Base-by-base conservation (phyloP, 2,113 vertebrate genomes). In the Tachysurus vachellii region DNA sequence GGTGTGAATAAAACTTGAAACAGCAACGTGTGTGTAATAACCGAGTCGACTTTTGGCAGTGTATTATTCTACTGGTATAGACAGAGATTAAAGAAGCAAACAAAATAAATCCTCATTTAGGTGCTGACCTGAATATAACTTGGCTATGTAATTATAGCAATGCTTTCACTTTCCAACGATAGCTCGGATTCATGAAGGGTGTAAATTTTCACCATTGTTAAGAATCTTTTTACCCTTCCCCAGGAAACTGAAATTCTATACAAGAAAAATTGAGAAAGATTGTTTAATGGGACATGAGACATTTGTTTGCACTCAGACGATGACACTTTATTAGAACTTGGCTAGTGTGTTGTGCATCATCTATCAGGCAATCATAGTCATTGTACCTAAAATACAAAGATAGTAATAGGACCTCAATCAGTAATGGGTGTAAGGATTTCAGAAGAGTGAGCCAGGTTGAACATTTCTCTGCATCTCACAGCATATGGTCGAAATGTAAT, bases 401-500 rank as follows among this genome's bases (percentile, higher is more conserved):
- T 54, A 64, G 83, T 76, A 85, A 82, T 44, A 64, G 56, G 59
- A 84, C n/a, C 77, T 61, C 73, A 42, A 75, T 76, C 57, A 57
- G 84, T 76, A 64, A 64, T 82, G 66, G 77, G 70, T 53, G 75
- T 36, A 76, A 76, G 56, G 66, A 28, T 80, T 80, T 57, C 28
- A 80, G 54, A 80, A 80, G 54, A 80, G 28, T 36, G 42, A 80
- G 77, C 66, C 47, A 75, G 83, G 54, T 31, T 80, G 66, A 81
- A 56, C 56, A 82, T 82, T 83, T 88, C 57, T 88, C 82, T 61
- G 50, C 64, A 68, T 85, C 76, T 84, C 54, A 73, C 56, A 86
- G 76, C 81, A 84, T 83, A 83, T 66, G 66, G 87, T 84, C 44
- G 75, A 66, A 88, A 90, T 88, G 86, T 83, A 68, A 88, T 84